Conservation (phyloP, 1,140 invertebrate genomes). For the Leptoteleia sp. region DNA sequence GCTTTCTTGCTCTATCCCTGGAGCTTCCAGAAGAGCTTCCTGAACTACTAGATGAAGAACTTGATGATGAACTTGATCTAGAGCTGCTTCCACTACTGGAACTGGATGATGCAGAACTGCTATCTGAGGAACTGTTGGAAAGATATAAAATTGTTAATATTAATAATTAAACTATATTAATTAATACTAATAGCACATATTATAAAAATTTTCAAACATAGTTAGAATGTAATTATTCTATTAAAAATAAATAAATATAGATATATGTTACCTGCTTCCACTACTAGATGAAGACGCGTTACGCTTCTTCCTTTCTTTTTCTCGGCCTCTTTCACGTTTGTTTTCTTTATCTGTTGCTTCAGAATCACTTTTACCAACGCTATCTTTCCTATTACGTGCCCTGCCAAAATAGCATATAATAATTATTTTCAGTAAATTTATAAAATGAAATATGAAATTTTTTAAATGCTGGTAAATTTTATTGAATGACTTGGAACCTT, state of each 20-base stretch:
- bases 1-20: constrained; percentile 76
- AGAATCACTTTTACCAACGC: constrained; percentile 81
- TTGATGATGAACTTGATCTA: constrained; percentile 87
- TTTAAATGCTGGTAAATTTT: too few species aligned
- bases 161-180: too few species aligned
- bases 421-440: too few species aligned
- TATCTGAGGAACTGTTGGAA: constrained; percentile 88
- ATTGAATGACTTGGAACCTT: too few species aligned
- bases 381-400: constrained; percentile 84
- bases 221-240: too few species aligned
- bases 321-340: constrained; percentile 84
- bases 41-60: constrained; percentile 85
- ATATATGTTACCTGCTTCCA: constrained; percentile 84
- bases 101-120: constrained; percentile 84
- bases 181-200: too few species aligned
- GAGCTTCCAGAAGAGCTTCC: constrained; percentile 85
- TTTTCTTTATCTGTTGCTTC: constrained; percentile 86
- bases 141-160: too few species aligned
- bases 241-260: too few species aligned
- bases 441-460: too few species aligned
- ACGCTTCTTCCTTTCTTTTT: constrained; percentile 85
- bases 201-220: too few species aligned
- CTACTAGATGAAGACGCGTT: constrained; percentile 89
- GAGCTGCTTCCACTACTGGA: constrained; percentile 84
- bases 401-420: too few species aligned